A percentile compares a stretch with the other conserved stretches of the same genome.
These are phyloP conservation scores for Drosophila busckii DNA, from an alignment of 1,140 invertebrate genomes.

Conservation along the genomic window DNA sequence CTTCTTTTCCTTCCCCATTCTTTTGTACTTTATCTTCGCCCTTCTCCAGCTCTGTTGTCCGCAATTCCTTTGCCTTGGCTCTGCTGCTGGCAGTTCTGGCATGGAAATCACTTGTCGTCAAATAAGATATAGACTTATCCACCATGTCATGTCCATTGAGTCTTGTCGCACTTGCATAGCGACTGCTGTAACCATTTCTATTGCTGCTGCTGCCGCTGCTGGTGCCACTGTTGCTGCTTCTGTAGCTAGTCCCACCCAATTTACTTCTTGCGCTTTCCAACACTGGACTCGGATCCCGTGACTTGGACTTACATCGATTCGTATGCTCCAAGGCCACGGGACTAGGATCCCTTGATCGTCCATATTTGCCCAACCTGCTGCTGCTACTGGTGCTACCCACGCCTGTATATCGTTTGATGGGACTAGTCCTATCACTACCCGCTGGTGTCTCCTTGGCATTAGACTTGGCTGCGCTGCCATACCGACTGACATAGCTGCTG, in stretches of 20 bases:
- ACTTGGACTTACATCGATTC: conserved; percentile 54
- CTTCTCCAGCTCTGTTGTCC: conserved; percentile 4
- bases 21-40: conserved; percentile 7
- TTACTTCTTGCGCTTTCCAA: conserved; percentile 41
- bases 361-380: conserved; percentile 65
- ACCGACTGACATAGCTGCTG: conserved; percentile 61
- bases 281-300: conserved; percentile 64
- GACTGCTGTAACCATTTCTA: conserved; percentile 52
- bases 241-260: conserved; percentile 42
- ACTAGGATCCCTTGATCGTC: conserved; percentile 68
- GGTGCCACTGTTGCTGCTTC: conserved; percentile 24
- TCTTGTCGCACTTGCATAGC: conserved; percentile 24
- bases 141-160: conserved; percentile 28
- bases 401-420: conserved; percentile 59
- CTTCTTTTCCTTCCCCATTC: conserved; percentile 8
- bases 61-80: conserved; percentile 56
- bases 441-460: conserved; percentile 40
- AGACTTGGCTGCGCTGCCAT: conserved; percentile 40
- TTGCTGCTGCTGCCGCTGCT: conserved; percentile 10
- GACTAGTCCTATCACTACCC: conserved; percentile 45
- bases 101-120: conserved; percentile 71
- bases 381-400: conserved; percentile 38
- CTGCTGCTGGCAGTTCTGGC: conserved; percentile 64
- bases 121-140: conserved; percentile 62
- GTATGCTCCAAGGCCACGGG: conserved; percentile 68